Evolutionary conservation across 2,888 invertebrate species (phyloP).

Genomic region (Sminthurides aquaticus): DNA sequence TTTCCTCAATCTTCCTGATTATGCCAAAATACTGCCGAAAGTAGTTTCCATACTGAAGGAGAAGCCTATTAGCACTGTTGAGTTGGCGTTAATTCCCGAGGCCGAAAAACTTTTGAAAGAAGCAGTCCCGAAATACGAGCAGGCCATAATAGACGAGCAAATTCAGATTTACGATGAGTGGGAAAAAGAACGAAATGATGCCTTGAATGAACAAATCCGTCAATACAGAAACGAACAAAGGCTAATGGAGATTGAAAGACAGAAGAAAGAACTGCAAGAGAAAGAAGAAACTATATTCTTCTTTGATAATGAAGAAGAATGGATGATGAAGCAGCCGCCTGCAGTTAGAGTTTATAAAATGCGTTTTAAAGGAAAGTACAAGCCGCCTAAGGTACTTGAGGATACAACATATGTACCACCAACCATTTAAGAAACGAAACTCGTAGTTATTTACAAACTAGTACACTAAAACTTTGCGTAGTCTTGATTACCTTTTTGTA

Average conservation of each 20-base stretch:
- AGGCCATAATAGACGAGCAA: slow-evolving; percentile 56
- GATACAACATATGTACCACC: slow-evolving; percentile 23
- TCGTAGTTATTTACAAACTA: no score
- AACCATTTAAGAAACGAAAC: not conserved
- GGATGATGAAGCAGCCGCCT: slow-evolving; percentile 38
- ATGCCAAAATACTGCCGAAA: slow-evolving; percentile 24
- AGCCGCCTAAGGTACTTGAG: slow-evolving; percentile 11
- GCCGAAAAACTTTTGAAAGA: slow-evolving; percentile 34
- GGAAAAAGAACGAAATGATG: slow-evolving; percentile 54
- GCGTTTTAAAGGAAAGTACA: slow-evolving; percentile 17
- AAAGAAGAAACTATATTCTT: slow-evolving; percentile 59
- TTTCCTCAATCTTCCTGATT: slow-evolving; percentile 29
- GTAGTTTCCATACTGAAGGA: slow-evolving; percentile 21
- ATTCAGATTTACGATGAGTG: slow-evolving; percentile 55
- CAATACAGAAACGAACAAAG: slow-evolving; percentile 51
- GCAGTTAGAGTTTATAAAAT: slow-evolving; percentile 14
- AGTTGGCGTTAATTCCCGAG: slow-evolving; percentile 22
- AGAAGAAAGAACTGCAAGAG: slow-evolving; percentile 54
- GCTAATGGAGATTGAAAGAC: slow-evolving; percentile 54
- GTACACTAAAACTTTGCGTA: no score
- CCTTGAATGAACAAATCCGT: slow-evolving; percentile 56
- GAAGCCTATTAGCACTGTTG: slow-evolving; percentile 18
- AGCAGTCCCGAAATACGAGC: slow-evolving; percentile 52
- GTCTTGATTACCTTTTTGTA: no score
- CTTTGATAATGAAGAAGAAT: slow-evolving; percentile 69